phyloP scores from a whole-genome alignment of 2,888 invertebrate species.

The Drosophila eohydei region DNA sequence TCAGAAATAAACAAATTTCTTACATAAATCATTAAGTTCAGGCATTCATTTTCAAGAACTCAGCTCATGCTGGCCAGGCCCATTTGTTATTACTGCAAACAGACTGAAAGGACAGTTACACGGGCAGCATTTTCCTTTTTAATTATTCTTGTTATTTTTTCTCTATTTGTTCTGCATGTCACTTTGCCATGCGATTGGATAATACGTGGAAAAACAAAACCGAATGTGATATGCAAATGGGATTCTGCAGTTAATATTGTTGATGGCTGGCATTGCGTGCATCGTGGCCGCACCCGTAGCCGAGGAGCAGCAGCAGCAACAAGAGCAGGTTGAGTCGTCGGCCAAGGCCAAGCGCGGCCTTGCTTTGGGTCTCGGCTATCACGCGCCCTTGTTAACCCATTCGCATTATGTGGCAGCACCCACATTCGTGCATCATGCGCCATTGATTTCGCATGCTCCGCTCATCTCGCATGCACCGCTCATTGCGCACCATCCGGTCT shows the following conservation, averaged over 20 bases:
- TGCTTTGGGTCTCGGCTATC: constrained; percentile 78
- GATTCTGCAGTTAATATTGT: constrained; percentile 62
- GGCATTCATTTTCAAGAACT: background rate
- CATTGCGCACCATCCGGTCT: constrained; percentile 66
- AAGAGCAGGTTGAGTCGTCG: constrained; percentile 55
- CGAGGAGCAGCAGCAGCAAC: constrained; percentile 47
- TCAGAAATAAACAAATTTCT: background rate
- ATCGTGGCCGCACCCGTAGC: constrained; percentile 76
- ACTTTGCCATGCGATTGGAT: constrained; percentile 17
- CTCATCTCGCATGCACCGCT: constrained; percentile 70
- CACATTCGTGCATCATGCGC: constrained; percentile 76
- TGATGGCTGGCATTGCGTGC: constrained; percentile 62
- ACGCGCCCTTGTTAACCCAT: constrained; percentile 77
- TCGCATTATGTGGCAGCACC: constrained; percentile 78
- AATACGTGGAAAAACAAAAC: constrained; percentile 25
- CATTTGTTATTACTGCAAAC: constrained; percentile 6
- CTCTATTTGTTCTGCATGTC: constrained; percentile 6
- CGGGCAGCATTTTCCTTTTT: background rate
- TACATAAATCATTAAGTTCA: constrained; percentile 4
- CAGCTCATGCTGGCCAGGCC: constrained; percentile 1
- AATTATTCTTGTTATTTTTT: constrained; percentile 3
- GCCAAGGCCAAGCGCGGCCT: constrained; percentile 81
- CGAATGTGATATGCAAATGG: constrained; percentile 10
- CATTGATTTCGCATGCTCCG: constrained; percentile 73
- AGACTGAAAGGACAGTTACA: background rate